Percentiles rank a stretch among this genome's conserved stretches.
phyloP scores from a whole-genome alignment of 2,113 vertebrate species.

The Natator depressus region DNA sequence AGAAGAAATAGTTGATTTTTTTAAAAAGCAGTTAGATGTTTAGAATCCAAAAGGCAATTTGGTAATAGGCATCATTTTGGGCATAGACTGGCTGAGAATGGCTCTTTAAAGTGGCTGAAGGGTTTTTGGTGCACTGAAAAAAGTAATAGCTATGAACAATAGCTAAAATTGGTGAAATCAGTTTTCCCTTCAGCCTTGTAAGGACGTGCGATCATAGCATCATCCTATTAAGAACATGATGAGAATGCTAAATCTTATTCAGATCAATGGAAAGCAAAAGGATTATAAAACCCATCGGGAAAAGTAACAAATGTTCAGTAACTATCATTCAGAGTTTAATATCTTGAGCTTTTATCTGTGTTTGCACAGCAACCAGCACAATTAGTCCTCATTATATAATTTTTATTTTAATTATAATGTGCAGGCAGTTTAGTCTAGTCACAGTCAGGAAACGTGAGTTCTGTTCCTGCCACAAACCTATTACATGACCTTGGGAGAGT shows the following conservation, averaged over 20 bases:
- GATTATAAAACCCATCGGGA: neutral
- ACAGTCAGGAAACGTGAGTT: neutral
- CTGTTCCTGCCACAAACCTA: neutral
- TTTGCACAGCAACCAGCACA: neutral
- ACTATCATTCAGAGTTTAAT: neutral
- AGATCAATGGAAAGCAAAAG: neutral
- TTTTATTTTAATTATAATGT: neutral
- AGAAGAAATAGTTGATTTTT: neutral
- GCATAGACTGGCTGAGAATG: neutral
- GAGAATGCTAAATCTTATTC: neutral
- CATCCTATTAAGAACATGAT: neutral
- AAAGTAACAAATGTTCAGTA: neutral
- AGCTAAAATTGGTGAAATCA: neutral
- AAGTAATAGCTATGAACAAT: neutral
- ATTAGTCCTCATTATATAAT: neutral
- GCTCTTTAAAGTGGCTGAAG: neutral
- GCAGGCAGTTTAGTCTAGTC: neutral
- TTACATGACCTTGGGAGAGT: neutral
- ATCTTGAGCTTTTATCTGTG: neutral
- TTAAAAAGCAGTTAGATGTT: neutral
- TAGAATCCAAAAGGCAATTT: neutral
- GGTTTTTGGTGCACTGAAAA: neutral
- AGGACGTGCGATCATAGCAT: neutral
- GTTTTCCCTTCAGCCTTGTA: neutral
- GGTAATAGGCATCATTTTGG: neutral